These are phyloP conservation scores for Heliconius melpomene DNA, from an alignment of 1,140 invertebrate species.

Conservation along the genomic window DNA sequence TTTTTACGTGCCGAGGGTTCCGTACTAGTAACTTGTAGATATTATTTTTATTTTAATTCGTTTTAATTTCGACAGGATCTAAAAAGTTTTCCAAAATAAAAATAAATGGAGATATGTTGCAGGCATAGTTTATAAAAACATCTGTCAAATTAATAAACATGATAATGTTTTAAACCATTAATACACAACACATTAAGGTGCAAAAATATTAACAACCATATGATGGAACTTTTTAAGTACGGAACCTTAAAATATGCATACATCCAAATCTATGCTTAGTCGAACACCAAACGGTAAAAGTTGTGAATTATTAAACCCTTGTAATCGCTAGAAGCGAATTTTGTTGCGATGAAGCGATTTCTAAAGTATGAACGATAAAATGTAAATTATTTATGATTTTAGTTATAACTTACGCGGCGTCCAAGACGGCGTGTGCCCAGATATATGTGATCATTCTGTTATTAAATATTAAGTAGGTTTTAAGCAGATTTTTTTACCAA, in stretches of 20 bases:
- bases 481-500: conserved; percentile 35
- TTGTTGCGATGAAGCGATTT: conserved; percentile 54
- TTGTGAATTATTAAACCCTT: conserved; percentile 56
- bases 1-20: neutral
- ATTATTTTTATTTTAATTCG: too few relatives aligned
- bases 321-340: conserved; percentile 62
- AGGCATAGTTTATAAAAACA: neutral
- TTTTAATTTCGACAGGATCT: too few relatives aligned
- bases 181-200: too few relatives aligned
- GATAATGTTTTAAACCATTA: too few relatives aligned
- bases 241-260: neutral
- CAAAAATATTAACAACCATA: neutral
- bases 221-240: neutral
- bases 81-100: too few relatives aligned
- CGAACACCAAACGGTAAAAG: conserved; percentile 59
- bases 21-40: neutral
- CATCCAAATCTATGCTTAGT: conserved; percentile 3
- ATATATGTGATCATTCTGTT: conserved; percentile 72
- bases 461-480: conserved; percentile 30
- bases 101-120: too few relatives aligned
- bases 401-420: conserved; percentile 52
- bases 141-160: neutral
- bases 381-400: conserved; percentile 61
- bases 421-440: conserved; percentile 52
- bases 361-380: conserved; percentile 43